Evolutionary conservation across 2,113 vertebrate genomes (phyloP), one percentile per base, ranked within the genome.

Genomic region (Dasyornis broadbenti): DNA sequence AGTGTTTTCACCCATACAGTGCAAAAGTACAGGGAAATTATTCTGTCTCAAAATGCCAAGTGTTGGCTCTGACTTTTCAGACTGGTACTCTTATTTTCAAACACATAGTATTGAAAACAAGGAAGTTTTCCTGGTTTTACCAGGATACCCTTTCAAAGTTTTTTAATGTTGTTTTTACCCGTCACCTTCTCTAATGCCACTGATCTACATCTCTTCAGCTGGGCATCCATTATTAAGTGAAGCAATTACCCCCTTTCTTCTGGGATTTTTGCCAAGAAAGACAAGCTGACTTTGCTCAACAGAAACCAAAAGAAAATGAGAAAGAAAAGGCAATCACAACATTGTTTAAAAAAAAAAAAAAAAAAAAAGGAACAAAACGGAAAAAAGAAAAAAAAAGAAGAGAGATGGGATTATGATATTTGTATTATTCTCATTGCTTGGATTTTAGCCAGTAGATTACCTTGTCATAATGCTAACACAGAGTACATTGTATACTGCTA

Each of bases 351-450:
- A 31, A n/a, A 26, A 64, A 11, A 33, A 56, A 20, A 42, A 20
- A 7, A 6, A 5, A 17, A 33, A 19, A 35, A 15, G 6, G 47
- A 39, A 52, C 21, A 26, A 37, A 9, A 54, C 42, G 21, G 40
- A 20, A 4, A 9, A 7, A 10, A 22, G 50, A n/a, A 8, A 4
- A 7, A 20, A 20, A 35, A 12, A 1, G 7, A 11, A 27, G 19
- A 28, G 4, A 54, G 1, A 22, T 30, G 14, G 28, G 7, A 66
- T 81, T 61, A 40, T 85, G 7, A 9, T 14, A 63, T 60, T 56
- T 64, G 6, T 50, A 61, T 68, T 72, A 44, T 53, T 57, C 61
- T 57, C 0, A 2, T 86, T 61, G 65, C 15, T 69, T 92, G 17
- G 0, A 5, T 39, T 84, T 89, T 69, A 69, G 16, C 13, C 49